phyloP scores from a whole-genome alignment of 2,888 invertebrate species.

The Heliconius cydno region DNA sequence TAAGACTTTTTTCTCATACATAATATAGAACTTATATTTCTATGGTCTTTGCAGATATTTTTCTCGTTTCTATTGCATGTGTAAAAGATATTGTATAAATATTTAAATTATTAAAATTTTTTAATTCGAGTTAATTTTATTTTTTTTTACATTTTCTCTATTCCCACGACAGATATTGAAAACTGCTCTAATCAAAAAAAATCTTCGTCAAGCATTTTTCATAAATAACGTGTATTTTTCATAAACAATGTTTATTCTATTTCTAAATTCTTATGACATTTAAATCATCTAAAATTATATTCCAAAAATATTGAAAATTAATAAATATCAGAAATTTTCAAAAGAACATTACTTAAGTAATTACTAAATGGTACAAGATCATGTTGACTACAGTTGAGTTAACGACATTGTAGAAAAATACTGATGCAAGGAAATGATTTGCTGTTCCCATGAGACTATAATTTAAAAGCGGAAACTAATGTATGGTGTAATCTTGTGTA shows the following conservation, averaged over 20 bases:
- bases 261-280: no score
- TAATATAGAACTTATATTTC: not conserved
- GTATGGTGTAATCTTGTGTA: slow-evolving; percentile 9
- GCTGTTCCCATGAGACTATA: slow-evolving; percentile 19
- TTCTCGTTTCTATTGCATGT: not conserved
- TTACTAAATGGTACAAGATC: no score
- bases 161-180: no score
- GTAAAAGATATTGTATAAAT: not conserved
- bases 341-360: not conserved
- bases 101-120: not conserved
- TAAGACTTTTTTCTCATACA: not conserved
- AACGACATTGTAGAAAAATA: slow-evolving; percentile 19
- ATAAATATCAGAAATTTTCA: not conserved
- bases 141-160: no score
- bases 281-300: not conserved
- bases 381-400: not conserved
- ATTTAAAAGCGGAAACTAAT: slow-evolving; percentile 19
- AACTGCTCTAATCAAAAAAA: no score
- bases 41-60: not conserved
- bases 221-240: not conserved
- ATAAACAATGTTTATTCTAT: not conserved
- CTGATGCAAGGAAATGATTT: slow-evolving; percentile 7
- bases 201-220: no score
- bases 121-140: not conserved
- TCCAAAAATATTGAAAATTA: not conserved